A percentile compares a stretch with the other conserved stretches of the same genome.
These are phyloP conservation scores for Dolichomitus sp. DNA, from an alignment of 2,888 invertebrate species.

Conservation along the genomic window DNA sequence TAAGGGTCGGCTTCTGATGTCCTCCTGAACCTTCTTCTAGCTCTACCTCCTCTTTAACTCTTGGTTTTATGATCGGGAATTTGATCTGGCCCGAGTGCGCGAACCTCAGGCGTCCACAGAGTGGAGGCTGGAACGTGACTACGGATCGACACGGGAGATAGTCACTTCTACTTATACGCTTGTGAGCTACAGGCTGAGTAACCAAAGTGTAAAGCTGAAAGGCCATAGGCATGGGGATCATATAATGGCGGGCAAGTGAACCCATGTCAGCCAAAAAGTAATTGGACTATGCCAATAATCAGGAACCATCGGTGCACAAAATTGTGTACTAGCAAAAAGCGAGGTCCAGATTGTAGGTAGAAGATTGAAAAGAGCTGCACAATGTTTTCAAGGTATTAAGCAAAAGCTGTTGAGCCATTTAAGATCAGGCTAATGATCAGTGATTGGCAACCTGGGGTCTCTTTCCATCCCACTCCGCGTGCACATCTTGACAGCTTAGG, in stretches of 20 bases:
- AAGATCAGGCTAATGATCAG: too few species aligned
- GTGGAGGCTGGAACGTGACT: conserved; percentile 68
- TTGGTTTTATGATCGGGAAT: conserved; percentile 75
- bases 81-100: conserved; percentile 70
- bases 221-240: neutral
- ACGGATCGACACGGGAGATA: conserved; percentile 67
- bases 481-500: too few species aligned
- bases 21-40: conserved; percentile 42
- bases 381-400: neutral
- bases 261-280: neutral
- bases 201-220: neutral
- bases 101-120: conserved; percentile 48
- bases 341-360: neutral
- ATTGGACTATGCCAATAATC: conserved; percentile 4
- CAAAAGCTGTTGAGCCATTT: neutral
- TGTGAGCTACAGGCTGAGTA: conserved; percentile 21
- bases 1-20: conserved; percentile 3
- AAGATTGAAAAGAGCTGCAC: too few species aligned
- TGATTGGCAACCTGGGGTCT: too few species aligned
- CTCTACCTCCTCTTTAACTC: conserved; percentile 43
- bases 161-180: conserved; percentile 35
- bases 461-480: too few species aligned
- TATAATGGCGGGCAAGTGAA: conserved; percentile 18
- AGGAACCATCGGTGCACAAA: neutral
- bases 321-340: neutral